Conservation (phyloP, 2,888 invertebrate species). For the Lamellibrachia satsuma region DNA sequence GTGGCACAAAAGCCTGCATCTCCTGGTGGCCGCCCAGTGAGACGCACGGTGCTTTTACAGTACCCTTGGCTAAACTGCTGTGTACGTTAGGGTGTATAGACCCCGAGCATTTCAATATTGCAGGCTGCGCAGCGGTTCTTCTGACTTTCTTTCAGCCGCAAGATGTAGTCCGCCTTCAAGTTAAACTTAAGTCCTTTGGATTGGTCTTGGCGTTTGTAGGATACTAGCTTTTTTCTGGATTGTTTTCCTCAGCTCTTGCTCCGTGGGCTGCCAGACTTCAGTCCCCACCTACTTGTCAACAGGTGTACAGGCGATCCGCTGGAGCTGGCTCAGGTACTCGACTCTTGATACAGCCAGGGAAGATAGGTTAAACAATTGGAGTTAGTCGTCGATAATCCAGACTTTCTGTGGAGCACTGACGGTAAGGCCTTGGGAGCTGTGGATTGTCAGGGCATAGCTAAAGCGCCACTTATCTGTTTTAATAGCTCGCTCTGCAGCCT, state of each 20-base stretch:
- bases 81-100: neutral
- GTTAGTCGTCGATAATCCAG: slow-evolving; percentile 19
- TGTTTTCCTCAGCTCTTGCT: slow-evolving; percentile 14
- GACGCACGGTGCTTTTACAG: too few species aligned
- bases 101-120: slow-evolving; percentile 20
- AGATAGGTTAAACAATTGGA: neutral
- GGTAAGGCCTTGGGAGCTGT: neutral
- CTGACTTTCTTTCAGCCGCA: neutral
- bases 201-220: slow-evolving; percentile 21
- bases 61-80: neutral
- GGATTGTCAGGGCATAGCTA: slow-evolving; percentile 1
- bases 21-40: too few species aligned
- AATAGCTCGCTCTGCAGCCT: neutral
- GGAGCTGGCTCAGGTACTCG: neutral
- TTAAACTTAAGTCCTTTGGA: neutral
- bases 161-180: slow-evolving; percentile 9
- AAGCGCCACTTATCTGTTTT: slow-evolving; percentile 7
- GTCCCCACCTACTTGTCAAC: neutral
- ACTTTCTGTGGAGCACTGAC: neutral
- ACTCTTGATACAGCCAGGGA: neutral
- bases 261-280: slow-evolving; percentile 14
- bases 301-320: too few species aligned
- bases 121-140: slow-evolving; percentile 7
- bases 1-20: too few species aligned
- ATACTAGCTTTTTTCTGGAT: slow-evolving; percentile 8